Evolutionary conservation across 1,140 invertebrate species (phyloP).

Genomic region (Anastrepha obliqua): DNA sequence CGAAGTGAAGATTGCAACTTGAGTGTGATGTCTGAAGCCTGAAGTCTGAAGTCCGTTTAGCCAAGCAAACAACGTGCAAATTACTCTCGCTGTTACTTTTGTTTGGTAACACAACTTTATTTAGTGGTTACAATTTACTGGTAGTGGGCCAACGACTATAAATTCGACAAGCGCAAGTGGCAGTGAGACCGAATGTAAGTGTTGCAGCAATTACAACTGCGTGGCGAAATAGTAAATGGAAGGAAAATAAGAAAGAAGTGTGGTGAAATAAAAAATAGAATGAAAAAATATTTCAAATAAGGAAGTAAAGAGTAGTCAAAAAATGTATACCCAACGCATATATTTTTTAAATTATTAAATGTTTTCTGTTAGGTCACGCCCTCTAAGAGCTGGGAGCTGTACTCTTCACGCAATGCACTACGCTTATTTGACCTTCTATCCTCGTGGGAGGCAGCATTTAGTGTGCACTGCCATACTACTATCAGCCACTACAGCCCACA

Average conservation of each 20-base stretch:
- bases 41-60: slow-evolving; percentile 27
- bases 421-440: no score
- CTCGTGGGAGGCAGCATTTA: no score
- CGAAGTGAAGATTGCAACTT: neutral
- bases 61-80: slow-evolving; percentile 36
- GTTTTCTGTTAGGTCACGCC: no score
- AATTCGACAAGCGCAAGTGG: neutral
- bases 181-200: neutral
- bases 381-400: no score
- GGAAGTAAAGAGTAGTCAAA: no score
- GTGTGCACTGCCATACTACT: no score
- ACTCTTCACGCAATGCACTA: no score
- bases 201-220: neutral
- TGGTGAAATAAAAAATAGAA: no score
- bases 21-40: neutral
- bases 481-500: no score
- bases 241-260: neutral
- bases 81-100: slow-evolving; percentile 9
- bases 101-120: slow-evolving; percentile 34
- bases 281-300: no score
- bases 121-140: slow-evolving; percentile 11
- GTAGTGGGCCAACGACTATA: neutral
- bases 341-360: no score
- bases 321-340: no score
- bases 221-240: neutral